Base-by-base conservation (phyloP, 2,888 invertebrate genomes). In the Thelaira solivaga region DNA sequence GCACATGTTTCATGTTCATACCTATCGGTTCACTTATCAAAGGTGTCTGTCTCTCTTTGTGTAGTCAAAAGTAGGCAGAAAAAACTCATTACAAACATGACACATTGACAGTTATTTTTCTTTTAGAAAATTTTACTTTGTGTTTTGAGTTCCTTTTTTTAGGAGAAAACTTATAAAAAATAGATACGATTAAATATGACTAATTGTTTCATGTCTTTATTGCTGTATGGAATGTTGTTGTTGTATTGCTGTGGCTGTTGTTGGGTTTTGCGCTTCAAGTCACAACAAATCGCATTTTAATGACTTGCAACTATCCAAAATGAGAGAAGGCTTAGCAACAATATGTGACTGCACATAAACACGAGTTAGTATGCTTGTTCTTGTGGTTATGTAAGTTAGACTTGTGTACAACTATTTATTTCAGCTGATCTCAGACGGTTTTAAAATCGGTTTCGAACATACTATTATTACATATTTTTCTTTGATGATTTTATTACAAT, bases 261-360 rank as follows among this genome's bases (percentile, higher is more conserved):
- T 41, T 71, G 34, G 43, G 20, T 65, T 22, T 34, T 68, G 59
- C 74, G 78, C 69, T 78, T 57, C 31, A 65, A 68, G 69, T 69
- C 78, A 74, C 74, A 74, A 41, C 47, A 78, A 78, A 78, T 78
- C 36, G 69, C 10, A 39, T 69, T 78, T 78, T 74, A 78, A 78
- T 78, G 74, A 69, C 53, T 59, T 43, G 20, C 59, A 24, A 18
- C n/a, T 55, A 29, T 16, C 64, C n/a, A n/a, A n/a, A n/a, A 16
- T 22, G 20, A 45, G 24, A 22, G 41, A 31, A 39, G 13, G n/a
- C n/a, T n/a, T n/a, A n/a, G n/a, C n/a, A n/a, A n/a, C n/a, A n/a
- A n/a, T n/a, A n/a, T n/a, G n/a, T n/a, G n/a, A n/a, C n/a, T n/a
- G n/a, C n/a, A n/a, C n/a, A n/a, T n/a, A n/a, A n/a, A n/a, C n/a